Evolutionary conservation across 2,113 vertebrate genomes (phyloP).

Genomic region (Cepphus grylle): DNA sequence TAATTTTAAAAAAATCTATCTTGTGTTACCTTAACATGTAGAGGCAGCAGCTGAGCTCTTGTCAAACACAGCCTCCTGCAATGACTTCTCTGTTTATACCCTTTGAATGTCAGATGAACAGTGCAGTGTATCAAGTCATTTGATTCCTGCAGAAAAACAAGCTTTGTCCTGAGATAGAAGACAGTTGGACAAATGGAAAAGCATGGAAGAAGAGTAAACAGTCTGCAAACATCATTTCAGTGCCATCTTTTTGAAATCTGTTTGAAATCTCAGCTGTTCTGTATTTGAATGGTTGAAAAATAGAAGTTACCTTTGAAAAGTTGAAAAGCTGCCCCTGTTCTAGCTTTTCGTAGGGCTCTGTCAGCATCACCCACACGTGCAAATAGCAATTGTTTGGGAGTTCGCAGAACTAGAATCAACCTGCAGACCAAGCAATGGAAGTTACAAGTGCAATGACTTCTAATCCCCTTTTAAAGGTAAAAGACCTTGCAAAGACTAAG

Average conservation of each 20-base stretch:
- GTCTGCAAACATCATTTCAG: neutral
- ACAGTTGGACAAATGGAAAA: neutral
- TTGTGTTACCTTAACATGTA: neutral
- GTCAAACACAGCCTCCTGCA: neutral
- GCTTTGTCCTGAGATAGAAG: neutral
- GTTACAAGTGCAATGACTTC: neutral
- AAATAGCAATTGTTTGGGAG: neutral
- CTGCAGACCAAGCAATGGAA: neutral
- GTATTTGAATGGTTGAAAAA: neutral
- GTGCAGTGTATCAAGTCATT: neutral
- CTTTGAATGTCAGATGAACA: neutral
- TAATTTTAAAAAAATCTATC: accelerated
- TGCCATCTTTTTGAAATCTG: neutral
- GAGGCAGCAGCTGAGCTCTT: neutral
- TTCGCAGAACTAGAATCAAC: neutral
- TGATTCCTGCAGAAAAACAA: neutral
- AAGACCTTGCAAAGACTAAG: neutral
- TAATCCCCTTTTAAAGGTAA: neutral
- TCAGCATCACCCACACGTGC: neutral
- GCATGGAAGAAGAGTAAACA: neutral
- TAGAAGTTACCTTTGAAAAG: neutral
- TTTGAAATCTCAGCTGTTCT: neutral
- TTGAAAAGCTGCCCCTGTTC: neutral
- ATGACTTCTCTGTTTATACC: neutral
- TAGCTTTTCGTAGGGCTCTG: neutral